Evolutionary conservation across 2,113 vertebrate species (phyloP), one percentile per base, ranked within the genome.

Genomic region (Solea solea): DNA sequence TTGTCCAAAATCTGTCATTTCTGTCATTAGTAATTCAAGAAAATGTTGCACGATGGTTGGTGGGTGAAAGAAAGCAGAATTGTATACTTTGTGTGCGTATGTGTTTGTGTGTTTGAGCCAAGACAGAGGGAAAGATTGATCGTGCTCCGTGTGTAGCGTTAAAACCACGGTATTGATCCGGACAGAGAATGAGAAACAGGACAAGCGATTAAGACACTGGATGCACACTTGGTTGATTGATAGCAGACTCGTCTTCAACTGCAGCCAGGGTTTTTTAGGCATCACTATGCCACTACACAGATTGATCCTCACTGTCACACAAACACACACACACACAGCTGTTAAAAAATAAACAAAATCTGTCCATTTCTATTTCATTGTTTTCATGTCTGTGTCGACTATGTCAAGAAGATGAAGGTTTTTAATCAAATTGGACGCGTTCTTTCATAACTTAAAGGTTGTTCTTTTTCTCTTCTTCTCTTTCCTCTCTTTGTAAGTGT

Each of bases 141-240:
- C 52, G 61, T 66, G 50, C 65, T 84, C 41, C 69, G 67, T 72
- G 64, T 67, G 9, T 41, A 8, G 70, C 80, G 76, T 78, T 75
- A 71, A 82, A 78, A 75, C 59, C 21, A 55, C 49, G 15, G 40
- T 82, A 82, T 87, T 69, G 76, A 84, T 80, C 76, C 0, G 0
- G 44, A 42, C 46, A 61, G 27, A 57, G 51, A 67, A 68, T 14
- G 66, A 69, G 65, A 80, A 77, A 58, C 53, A 49, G 50, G 27
- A 10, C 48, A 34, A 64, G 9, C 2, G 25, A 71, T 67, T 39
- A 66, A 71, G 66, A 82, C 41, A 44, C 55, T 57, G 55, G 11
- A 34, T 55, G 48, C 48, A 48, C 46, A 62, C 48, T 48, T 7
- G 8, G 39, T 44, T 78, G 66, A 81, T 64, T 71, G 57, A 84